A percentile compares a stretch with the other conserved stretches of the same genome.
Conservation (phyloP, 2,113 vertebrate genomes). For the Pelvicachromis taeniatus region DNA sequence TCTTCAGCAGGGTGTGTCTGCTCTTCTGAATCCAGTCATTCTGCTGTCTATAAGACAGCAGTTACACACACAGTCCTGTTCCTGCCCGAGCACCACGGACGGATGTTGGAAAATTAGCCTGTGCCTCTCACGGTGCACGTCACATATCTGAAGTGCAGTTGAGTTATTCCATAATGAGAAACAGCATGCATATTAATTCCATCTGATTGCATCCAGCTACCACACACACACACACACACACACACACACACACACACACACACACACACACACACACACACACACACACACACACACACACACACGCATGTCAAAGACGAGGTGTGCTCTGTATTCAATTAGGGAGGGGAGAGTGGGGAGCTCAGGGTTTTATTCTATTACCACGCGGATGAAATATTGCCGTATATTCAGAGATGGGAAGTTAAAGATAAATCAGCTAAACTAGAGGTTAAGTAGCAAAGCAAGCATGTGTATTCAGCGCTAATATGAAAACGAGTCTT, state of each 20-base stretch:
- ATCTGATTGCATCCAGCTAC: conserved; percentile 68
- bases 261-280: background rate
- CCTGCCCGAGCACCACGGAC: background rate
- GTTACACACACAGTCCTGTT: background rate
- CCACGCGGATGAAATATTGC: conserved; percentile 4
- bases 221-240: conserved; percentile 16
- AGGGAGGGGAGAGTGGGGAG: background rate
- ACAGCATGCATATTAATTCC: conserved; percentile 74
- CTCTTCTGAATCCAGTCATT: background rate
- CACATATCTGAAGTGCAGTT: conserved; percentile 62
- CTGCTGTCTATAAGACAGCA: background rate
- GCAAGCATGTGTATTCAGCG: background rate
- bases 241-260: background rate
- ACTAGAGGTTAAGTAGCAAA: background rate
- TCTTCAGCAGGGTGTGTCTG: conserved; percentile 5
- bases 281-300: background rate
- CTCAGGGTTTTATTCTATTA: conserved; percentile 53
- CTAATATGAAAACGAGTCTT: background rate
- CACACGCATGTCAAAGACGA: conserved; percentile 6
- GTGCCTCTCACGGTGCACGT: conserved; percentile 24
- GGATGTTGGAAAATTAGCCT: conserved; percentile 22
- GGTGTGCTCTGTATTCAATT: conserved; percentile 64
- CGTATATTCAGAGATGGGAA: background rate
- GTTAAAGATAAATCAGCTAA: background rate
- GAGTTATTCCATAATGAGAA: conserved; percentile 72